A percentile compares a stretch with the other conserved stretches of the same genome.
Conservation (phyloP, 2,888 invertebrate species). For the Pollenia griseotomentosa region DNA sequence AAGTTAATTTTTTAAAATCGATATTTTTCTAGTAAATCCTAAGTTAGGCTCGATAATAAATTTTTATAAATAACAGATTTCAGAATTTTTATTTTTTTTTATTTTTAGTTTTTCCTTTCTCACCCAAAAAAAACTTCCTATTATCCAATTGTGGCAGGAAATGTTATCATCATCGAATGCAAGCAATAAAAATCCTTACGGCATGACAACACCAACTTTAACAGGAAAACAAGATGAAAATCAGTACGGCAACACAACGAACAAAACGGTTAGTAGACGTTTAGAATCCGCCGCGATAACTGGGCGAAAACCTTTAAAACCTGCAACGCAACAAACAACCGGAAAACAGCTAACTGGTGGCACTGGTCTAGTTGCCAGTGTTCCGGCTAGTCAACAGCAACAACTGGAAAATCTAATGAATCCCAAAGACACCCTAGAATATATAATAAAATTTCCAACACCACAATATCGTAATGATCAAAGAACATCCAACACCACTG, state of each 20-base stretch:
- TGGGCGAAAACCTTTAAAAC: conserved; percentile 56
- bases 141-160: not conserved
- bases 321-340: conserved; percentile 19
- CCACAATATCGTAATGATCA: conserved; percentile 83
- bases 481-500: not conserved
- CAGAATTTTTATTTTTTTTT: too few species aligned
- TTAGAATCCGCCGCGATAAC: conserved; percentile 64
- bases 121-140: not conserved
- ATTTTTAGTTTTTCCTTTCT: not conserved
- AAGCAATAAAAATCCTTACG: conserved; percentile 62
- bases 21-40: too few species aligned
- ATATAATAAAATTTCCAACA: conserved; percentile 87
- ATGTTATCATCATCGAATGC: conserved; percentile 58
- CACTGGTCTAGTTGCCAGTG: conserved; percentile 58
- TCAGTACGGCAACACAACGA: conserved; percentile 33
- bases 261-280: conserved; percentile 30
- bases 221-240: conserved; percentile 37
- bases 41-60: too few species aligned
- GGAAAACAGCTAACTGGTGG: conserved; percentile 47
- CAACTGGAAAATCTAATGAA: conserved; percentile 67
- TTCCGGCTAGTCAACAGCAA: conserved; percentile 61
- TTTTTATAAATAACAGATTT: too few species aligned
- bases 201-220: conserved; percentile 30
- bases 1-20: too few species aligned
- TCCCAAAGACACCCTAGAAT: conserved; percentile 86